phyloP scores from a whole-genome alignment of 2,113 vertebrate species.

The Ailurus styani region DNA sequence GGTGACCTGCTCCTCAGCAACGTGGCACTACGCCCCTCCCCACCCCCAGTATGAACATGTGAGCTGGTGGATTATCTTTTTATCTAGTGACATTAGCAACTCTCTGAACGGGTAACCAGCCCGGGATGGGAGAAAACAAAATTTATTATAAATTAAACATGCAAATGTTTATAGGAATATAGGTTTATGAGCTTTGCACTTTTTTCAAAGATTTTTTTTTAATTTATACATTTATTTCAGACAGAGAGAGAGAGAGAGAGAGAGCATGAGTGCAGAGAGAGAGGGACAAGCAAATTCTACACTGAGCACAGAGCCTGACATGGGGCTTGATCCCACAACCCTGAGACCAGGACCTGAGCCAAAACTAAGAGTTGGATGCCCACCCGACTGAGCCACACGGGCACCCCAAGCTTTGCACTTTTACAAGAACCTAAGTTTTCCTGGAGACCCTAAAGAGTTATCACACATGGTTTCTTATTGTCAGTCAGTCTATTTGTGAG shows the following conservation, averaged over 20 bases:
- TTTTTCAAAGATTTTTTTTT: background rate
- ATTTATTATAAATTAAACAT: background rate
- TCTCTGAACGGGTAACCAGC: background rate
- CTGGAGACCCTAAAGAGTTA: background rate
- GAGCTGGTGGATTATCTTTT: background rate
- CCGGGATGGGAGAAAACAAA: background rate
- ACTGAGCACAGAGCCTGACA: background rate
- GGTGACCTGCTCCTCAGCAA: background rate
- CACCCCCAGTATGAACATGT: fast-evolving
- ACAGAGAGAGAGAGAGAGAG: background rate
- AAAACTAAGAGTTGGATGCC: background rate
- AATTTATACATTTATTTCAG: background rate
- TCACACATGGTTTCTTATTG: background rate
- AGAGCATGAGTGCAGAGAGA: background rate
- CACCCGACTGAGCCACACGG: background rate
- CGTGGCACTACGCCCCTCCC: fast-evolving
- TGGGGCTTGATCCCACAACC: background rate
- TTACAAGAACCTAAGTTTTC: background rate
- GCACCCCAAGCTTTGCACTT: background rate
- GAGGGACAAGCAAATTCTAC: background rate
- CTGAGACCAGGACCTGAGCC: background rate
- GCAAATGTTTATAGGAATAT: background rate
- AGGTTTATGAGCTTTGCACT: background rate
- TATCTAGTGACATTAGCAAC: background rate
- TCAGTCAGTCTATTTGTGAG: background rate